phyloP scores from a whole-genome alignment of 1,140 invertebrate genomes.

The Oreohelix idahoensis region DNA sequence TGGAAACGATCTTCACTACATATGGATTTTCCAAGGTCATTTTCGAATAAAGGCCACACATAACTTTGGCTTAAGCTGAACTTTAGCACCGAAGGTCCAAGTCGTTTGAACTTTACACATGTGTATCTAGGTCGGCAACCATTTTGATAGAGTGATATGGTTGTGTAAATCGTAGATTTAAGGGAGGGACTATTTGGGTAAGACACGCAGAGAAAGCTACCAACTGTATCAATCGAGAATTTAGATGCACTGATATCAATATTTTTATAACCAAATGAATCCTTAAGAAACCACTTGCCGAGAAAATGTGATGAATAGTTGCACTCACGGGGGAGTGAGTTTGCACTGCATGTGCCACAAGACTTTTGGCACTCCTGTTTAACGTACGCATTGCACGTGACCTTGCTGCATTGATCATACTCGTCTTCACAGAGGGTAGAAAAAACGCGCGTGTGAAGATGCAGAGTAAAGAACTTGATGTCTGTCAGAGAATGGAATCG shows the following conservation, averaged over 20 bases:
- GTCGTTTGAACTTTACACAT: slow-evolving; percentile 47
- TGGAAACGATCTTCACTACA: slow-evolving; percentile 48
- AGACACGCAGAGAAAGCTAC: slow-evolving; percentile 53
- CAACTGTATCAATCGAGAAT: slow-evolving; percentile 46
- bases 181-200: slow-evolving; percentile 46
- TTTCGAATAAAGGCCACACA: slow-evolving; percentile 50
- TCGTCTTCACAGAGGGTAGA: slow-evolving; percentile 56
- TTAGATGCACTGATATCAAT: slow-evolving; percentile 46
- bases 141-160: slow-evolving; percentile 53
- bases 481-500: background rate
- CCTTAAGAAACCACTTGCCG: slow-evolving; percentile 47
- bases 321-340: slow-evolving; percentile 38
- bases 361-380: slow-evolving; percentile 53
- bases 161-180: slow-evolving; percentile 46
- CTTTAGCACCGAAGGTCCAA: slow-evolving; percentile 45
- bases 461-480: slow-evolving; percentile 41
- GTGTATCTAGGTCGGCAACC: slow-evolving; percentile 60
- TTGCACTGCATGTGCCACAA: slow-evolving; percentile 49
- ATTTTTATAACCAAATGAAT: slow-evolving; percentile 22
- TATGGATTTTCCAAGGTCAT: slow-evolving; percentile 39
- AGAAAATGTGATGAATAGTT: slow-evolving; percentile 46
- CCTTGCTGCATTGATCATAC: slow-evolving; percentile 49
- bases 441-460: slow-evolving; percentile 43
- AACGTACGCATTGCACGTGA: slow-evolving; percentile 47
- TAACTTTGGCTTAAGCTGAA: slow-evolving; percentile 51